phyloP scores from a whole-genome alignment of 2,797 vertebrate species.

The Schizopygopsis pylzovi region DNA sequence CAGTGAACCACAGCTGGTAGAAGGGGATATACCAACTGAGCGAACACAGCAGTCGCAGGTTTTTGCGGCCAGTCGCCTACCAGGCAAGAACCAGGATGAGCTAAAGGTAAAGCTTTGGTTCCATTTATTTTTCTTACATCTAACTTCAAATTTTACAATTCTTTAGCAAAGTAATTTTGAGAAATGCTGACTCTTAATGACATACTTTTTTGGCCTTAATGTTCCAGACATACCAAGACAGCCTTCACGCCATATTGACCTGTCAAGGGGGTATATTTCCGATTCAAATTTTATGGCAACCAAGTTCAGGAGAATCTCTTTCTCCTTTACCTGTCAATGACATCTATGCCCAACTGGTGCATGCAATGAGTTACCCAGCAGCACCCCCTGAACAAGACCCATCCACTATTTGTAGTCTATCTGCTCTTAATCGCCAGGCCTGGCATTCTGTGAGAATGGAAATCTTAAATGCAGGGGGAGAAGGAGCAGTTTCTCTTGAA shows the following conservation, averaged over 20 bases:
- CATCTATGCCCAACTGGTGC: constrained; percentile 75
- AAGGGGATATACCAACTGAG: constrained; percentile 74
- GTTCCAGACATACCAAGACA: constrained; percentile 78
- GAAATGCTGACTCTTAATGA: neutral
- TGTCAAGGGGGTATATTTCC: constrained; percentile 76
- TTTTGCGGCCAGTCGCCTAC: constrained; percentile 78
- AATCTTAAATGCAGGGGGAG: constrained; percentile 69
- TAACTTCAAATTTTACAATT: neutral
- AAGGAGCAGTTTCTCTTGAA: constrained; percentile 68
- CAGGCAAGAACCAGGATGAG: constrained; percentile 74
- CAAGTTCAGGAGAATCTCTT: constrained; percentile 60
- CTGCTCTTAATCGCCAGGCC: constrained; percentile 73
- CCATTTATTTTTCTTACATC: neutral
- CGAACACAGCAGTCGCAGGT: constrained; percentile 81
- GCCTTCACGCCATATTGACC: constrained; percentile 78
- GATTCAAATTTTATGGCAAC: constrained; percentile 73
- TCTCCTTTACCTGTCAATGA: constrained; percentile 70
- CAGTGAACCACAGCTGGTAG: constrained; percentile 75
- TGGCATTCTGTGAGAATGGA: constrained; percentile 75
- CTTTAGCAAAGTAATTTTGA: neutral
- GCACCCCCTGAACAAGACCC: constrained; percentile 63
- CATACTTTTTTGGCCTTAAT: neutral
- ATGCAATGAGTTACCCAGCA: constrained; percentile 66
- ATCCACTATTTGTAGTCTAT: constrained; percentile 73
- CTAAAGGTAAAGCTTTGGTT: constrained; percentile 72